Percentiles rank a stretch among this genome's conserved stretches.
phyloP scores from a whole-genome alignment of 2,113 vertebrate genomes.

The Solenodon paradoxus region DNA sequence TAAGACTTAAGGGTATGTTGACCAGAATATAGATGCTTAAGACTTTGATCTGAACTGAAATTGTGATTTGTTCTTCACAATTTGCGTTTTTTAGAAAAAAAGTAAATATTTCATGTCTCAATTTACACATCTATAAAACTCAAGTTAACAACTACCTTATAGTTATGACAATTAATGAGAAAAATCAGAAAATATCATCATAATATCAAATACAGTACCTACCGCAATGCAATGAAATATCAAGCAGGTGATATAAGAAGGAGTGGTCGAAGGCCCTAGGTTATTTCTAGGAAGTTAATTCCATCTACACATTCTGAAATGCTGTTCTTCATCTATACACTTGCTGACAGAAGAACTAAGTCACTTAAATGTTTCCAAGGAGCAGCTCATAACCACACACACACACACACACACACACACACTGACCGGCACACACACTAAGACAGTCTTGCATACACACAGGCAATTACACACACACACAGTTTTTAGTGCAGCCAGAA shows the following conservation, averaged over 20 bases:
- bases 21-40: not conserved
- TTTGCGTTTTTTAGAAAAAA: not conserved
- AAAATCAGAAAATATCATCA: not conserved
- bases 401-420: too few species aligned
- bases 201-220: not conserved
- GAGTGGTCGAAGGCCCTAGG: fast-evolving
- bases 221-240: not conserved
- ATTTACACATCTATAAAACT: not conserved
- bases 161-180: not conserved
- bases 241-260: not conserved
- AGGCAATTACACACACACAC: not conserved
- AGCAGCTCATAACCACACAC: fast-evolving
- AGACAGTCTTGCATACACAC: too few species aligned
- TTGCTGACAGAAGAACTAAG: not conserved
- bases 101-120: not conserved
- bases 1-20: not conserved
- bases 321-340: not conserved
- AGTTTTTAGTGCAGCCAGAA: not conserved
- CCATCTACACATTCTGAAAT: not conserved
- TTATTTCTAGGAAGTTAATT: not conserved
- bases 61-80: constrained; percentile 1
- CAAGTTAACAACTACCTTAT: not conserved
- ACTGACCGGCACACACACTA: not conserved
- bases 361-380: not conserved
- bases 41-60: not conserved